These are phyloP conservation scores for Aphis gossypii DNA, from an alignment of 1,140 invertebrate species.

Conservation along the genomic window DNA sequence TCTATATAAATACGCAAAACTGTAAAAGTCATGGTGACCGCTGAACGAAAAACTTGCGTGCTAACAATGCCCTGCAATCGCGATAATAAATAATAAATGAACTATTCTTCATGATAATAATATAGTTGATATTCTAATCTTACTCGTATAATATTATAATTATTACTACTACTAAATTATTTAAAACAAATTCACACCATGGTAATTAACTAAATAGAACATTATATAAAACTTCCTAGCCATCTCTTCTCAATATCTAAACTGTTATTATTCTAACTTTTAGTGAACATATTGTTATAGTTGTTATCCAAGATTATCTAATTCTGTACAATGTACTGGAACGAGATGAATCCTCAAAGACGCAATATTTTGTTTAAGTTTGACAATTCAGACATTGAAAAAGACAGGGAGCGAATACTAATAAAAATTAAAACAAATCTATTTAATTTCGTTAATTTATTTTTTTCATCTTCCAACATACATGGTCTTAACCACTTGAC, in stretches of 20 bases:
- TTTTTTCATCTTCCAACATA: constrained; percentile 51
- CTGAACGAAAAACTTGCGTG: background rate
- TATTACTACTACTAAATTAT: background rate
- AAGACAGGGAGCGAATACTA: background rate
- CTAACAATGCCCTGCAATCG: background rate
- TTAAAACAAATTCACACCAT: background rate
- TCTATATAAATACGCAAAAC: background rate
- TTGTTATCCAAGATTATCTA: background rate
- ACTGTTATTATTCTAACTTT: background rate
- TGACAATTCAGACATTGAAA: background rate
- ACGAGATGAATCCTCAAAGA: constrained; percentile 32
- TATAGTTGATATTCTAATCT: background rate
- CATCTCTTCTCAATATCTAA: background rate
- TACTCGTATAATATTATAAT: background rate
- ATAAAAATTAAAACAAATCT: background rate
- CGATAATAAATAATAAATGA: background rate
- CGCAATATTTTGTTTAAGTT: constrained; percentile 3
- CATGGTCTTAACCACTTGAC: constrained; percentile 50
- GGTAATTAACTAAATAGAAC: background rate
- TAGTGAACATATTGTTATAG: background rate
- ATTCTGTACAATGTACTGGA: constrained; percentile 30
- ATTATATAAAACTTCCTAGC: background rate
- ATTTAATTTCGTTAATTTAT: constrained; percentile 17
- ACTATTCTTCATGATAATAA: background rate
- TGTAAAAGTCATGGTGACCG: background rate